phyloP scores from a whole-genome alignment of 2,888 invertebrate genomes.

The Epistrophe grossulariae region DNA sequence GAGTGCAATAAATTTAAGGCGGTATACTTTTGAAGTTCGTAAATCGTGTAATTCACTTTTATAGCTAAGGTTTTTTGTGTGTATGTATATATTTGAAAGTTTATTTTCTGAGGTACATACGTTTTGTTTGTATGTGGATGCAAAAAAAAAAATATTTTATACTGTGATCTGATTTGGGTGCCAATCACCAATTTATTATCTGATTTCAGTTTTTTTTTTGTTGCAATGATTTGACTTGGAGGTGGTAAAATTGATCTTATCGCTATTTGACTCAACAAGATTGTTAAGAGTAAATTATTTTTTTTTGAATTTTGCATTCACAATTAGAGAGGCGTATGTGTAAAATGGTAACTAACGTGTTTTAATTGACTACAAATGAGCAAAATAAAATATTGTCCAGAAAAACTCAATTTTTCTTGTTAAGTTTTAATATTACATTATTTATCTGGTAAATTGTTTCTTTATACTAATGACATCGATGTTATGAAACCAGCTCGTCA shows the following conservation, averaged over 20 bases:
- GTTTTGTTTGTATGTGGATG: not conserved
- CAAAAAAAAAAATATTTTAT: not conserved
- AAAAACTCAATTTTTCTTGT: not conserved
- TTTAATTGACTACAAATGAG: not conserved
- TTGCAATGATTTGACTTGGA: conserved; percentile 10
- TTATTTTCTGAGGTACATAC: not conserved
- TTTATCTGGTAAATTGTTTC: too few species aligned
- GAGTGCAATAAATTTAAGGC: conserved; percentile 43
- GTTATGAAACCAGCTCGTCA: not conserved
- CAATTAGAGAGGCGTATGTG: not conserved
- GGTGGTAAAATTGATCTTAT: conserved; percentile 33
- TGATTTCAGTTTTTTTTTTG: not conserved
- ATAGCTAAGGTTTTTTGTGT: not conserved
- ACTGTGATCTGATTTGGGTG: conserved; percentile 22
- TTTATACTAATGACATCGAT: not conserved
- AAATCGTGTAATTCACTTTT: conserved; percentile 42
- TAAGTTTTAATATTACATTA: too few species aligned
- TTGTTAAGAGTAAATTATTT: not conserved
- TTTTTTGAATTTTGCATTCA: not conserved
- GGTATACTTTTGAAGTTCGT: conserved; percentile 47
- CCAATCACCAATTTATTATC: conserved; percentile 35
- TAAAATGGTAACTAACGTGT: not conserved
- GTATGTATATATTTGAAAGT: not conserved
- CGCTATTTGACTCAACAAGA: conserved; percentile 8
- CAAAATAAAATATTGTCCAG: not conserved